Percentiles rank a stretch among this genome's conserved stretches.
Conservation (phyloP, 2,888 invertebrate species). For the Phengaris arion region DNA sequence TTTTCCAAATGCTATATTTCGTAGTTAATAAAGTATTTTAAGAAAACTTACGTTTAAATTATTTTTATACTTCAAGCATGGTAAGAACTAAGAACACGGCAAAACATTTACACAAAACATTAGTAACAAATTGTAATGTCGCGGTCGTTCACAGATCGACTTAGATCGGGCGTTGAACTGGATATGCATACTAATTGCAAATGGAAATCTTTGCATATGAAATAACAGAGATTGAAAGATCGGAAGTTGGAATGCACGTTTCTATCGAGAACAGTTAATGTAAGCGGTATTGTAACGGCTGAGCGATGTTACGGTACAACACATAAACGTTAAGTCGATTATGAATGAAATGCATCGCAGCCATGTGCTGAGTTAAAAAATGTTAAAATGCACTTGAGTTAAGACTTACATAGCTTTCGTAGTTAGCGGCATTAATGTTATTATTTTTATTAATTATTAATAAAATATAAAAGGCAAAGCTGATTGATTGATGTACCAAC, state of each 20-base stretch:
- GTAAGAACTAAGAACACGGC: background rate
- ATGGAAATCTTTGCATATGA: constrained; percentile 14
- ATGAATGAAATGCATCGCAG: constrained; percentile 8
- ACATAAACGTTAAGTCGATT: constrained; percentile 17
- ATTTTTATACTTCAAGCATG: no score
- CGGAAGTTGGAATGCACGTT: constrained; percentile 29
- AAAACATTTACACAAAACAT: background rate
- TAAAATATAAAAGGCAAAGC: no score
- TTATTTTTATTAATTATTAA: no score
- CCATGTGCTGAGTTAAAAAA: background rate
- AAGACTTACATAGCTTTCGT: background rate
- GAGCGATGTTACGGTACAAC: constrained; percentile 20
- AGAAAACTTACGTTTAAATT: no score
- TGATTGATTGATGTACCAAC: no score
- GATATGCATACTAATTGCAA: background rate
- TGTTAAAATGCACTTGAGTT: background rate
- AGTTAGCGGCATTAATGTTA: no score
- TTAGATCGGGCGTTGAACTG: background rate
- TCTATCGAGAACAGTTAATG: constrained; percentile 16
- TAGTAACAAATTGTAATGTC: background rate
- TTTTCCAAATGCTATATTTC: background rate
- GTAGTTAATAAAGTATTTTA: background rate
- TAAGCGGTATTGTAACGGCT: constrained; percentile 19
- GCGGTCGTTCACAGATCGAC: background rate
- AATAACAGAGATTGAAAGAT: constrained; percentile 15